phyloP scores from a whole-genome alignment of 2,888 invertebrate species.

The Lumbricus terrestris region DNA sequence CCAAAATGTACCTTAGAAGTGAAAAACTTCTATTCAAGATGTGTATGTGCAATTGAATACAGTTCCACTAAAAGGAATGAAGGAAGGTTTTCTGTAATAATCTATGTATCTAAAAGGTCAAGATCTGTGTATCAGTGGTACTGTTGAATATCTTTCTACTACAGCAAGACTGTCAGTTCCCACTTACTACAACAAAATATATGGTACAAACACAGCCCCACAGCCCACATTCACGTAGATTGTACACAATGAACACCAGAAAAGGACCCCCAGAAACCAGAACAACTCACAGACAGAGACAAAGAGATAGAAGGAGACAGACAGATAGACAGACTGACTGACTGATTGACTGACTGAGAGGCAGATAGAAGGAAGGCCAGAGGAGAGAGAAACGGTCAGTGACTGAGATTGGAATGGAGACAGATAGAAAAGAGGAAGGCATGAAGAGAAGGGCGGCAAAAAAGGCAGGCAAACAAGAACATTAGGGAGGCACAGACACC shows the following conservation, averaged over 20 bases:
- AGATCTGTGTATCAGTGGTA: too few species aligned
- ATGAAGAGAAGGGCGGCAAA: not conserved
- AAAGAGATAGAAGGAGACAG: not conserved
- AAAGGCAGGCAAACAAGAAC: not conserved
- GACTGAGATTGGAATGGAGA: not conserved
- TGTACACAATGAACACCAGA: too few species aligned
- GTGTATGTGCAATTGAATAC: not conserved
- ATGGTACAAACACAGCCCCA: too few species aligned
- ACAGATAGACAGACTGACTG: not conserved
- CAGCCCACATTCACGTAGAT: too few species aligned
- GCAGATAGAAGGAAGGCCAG: not conserved
- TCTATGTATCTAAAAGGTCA: not conserved
- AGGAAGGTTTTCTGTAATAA: not conserved
- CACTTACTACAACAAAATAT: too few species aligned
- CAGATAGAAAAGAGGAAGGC: not conserved
- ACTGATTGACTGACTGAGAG: too few species aligned
- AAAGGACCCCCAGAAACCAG: too few species aligned
- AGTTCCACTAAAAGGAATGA: not conserved
- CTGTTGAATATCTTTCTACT: too few species aligned
- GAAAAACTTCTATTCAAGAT: not conserved
- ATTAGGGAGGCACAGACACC: not conserved
- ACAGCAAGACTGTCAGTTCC: too few species aligned
- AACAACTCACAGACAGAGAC: too few species aligned
- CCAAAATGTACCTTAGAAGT: not conserved
- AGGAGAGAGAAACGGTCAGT: not conserved